Conservation (phyloP, 2,797 vertebrate species). For the Amphiprion clarkii region DNA sequence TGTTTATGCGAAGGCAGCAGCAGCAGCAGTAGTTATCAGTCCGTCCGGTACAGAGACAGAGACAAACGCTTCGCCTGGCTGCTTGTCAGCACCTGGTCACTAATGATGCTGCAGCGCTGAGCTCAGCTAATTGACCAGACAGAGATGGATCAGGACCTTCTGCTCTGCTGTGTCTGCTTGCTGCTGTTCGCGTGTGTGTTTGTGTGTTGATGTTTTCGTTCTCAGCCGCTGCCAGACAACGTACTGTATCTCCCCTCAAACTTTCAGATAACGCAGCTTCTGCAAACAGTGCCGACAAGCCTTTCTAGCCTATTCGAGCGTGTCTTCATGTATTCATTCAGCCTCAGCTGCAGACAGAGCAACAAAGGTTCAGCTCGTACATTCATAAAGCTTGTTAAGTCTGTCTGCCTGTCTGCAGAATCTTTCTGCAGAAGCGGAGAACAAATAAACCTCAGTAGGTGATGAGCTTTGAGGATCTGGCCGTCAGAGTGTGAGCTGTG, state of each 20-base stretch:
- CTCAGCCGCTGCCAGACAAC: slow-evolving; percentile 33
- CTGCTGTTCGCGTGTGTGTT: slow-evolving; percentile 27
- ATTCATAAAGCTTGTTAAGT: background rate
- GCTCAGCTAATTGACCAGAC: slow-evolving; percentile 81
- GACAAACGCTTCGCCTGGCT: slow-evolving; percentile 67
- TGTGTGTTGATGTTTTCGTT: slow-evolving; percentile 29
- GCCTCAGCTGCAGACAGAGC: slow-evolving; percentile 21
- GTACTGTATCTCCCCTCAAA: slow-evolving; percentile 21
- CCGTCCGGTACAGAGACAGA: slow-evolving; percentile 56
- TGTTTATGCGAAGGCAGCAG: slow-evolving; percentile 40
- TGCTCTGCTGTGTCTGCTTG: slow-evolving; percentile 60
- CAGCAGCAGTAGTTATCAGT: slow-evolving; percentile 44
- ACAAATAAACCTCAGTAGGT: slow-evolving; percentile 53
- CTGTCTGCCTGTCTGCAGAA: slow-evolving; percentile 29
- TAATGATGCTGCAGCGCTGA: slow-evolving; percentile 82
- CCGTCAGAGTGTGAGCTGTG: slow-evolving; percentile 42
- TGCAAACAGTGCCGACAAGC: slow-evolving; percentile 9
- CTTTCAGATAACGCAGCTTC: slow-evolving; percentile 41
- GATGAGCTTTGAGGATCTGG: slow-evolving; percentile 59
- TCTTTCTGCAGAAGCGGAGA: slow-evolving; percentile 36
- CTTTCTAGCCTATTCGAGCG: background rate
- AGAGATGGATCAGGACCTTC: slow-evolving; percentile 79
- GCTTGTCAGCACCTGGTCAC: slow-evolving; percentile 77
- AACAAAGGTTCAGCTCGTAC: background rate
- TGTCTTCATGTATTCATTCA: slow-evolving; percentile 3